phyloP scores from a whole-genome alignment of 2,888 invertebrate genomes.

The Cataglyphis cursor region DNA sequence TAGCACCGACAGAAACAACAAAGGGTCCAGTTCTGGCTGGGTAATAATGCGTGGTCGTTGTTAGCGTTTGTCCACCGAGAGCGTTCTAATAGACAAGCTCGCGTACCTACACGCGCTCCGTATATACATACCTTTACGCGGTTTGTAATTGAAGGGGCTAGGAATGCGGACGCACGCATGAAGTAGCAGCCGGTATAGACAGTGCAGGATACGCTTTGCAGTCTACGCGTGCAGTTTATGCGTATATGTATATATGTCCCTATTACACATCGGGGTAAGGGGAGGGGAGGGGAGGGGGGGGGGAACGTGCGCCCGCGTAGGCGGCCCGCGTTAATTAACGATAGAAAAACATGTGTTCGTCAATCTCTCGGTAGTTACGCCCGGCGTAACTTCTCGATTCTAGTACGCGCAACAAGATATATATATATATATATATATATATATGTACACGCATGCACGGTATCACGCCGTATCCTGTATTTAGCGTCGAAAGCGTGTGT shows the following conservation, averaged over 20 bases:
- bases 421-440: no score
- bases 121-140: slow-evolving; percentile 58
- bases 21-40: slow-evolving; percentile 71
- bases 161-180: slow-evolving; percentile 83
- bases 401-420: background rate
- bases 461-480: background rate
- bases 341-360: slow-evolving; percentile 59
- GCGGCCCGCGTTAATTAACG: slow-evolving; percentile 63
- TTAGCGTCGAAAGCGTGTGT: background rate
- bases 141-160: slow-evolving; percentile 79
- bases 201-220: slow-evolving; percentile 68
- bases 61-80: slow-evolving; percentile 69
- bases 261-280: slow-evolving; percentile 37
- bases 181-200: slow-evolving; percentile 76
- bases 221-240: slow-evolving; percentile 59
- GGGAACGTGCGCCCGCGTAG: slow-evolving; percentile 49
- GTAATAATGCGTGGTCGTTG: slow-evolving; percentile 72
- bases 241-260: slow-evolving; percentile 64
- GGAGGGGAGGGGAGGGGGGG: background rate
- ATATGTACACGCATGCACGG: background rate
- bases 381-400: background rate
- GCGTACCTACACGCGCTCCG: slow-evolving; percentile 34
- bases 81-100: slow-evolving; percentile 76
- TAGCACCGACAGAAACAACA: slow-evolving; percentile 58
- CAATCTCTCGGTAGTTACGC: slow-evolving; percentile 6